phyloP scores from a whole-genome alignment of 1,140 invertebrate species.

The Argopecten irradians region DNA sequence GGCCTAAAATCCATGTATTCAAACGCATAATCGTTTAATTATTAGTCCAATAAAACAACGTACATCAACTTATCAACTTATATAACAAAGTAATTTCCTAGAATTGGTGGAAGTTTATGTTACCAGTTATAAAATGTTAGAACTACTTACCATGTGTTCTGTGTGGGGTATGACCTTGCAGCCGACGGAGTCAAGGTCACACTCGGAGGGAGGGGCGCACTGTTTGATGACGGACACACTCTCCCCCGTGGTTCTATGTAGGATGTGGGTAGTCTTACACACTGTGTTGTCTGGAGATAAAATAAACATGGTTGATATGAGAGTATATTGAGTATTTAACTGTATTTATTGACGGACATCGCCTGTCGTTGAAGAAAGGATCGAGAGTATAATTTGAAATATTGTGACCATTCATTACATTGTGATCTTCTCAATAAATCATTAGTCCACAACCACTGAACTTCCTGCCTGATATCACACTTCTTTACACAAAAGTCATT shows the following conservation, averaged over 20 bases:
- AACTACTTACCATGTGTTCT: conserved; percentile 39
- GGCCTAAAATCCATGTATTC: too few species aligned
- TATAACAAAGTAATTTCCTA: background rate
- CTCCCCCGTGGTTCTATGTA: conserved; percentile 26
- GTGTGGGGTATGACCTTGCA: conserved; percentile 38
- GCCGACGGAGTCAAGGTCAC: conserved; percentile 48
- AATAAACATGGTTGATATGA: background rate
- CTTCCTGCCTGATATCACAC: too few species aligned
- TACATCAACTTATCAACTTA: too few species aligned
- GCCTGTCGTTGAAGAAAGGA: too few species aligned
- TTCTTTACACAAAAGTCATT: too few species aligned
- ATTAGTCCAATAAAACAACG: too few species aligned
- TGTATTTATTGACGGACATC: too few species aligned
- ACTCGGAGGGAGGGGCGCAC: conserved; percentile 52
- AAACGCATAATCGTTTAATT: too few species aligned
- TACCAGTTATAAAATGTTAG: background rate
- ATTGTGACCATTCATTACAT: too few species aligned
- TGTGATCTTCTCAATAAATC: too few species aligned
- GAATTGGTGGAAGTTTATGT: background rate
- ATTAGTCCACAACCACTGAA: too few species aligned
- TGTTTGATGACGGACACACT: conserved; percentile 56
- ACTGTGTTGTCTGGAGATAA: conserved; percentile 57
- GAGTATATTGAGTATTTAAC: background rate
- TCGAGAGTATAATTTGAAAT: too few species aligned
- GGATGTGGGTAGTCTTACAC: conserved; percentile 56